A percentile compares a stretch with the other conserved stretches of the same genome.
Conservation (phyloP, 2,888 invertebrate genomes). For the Drosophila merina region DNA sequence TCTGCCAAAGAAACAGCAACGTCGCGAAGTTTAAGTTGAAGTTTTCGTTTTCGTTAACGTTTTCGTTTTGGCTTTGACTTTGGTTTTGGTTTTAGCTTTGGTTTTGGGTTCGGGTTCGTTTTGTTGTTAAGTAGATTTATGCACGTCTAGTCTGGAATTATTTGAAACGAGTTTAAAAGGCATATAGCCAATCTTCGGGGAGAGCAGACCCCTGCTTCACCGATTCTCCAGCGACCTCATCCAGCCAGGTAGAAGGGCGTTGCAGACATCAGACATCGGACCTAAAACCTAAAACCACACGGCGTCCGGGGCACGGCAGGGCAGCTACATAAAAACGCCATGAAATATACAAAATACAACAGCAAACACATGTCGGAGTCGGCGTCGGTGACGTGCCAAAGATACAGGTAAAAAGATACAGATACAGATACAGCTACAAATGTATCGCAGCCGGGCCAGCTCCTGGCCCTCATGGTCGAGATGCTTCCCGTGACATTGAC, state of each 20-base stretch:
- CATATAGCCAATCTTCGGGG: constrained; percentile 57
- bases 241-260: constrained; percentile 53
- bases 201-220: constrained; percentile 16
- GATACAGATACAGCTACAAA: constrained; percentile 70
- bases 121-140: constrained; percentile 77
- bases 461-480: constrained; percentile 16
- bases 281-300: constrained; percentile 65
- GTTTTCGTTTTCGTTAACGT: constrained; percentile 36
- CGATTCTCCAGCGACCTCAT: constrained; percentile 1
- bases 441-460: constrained; percentile 16
- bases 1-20: constrained; percentile 33
- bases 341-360: constrained; percentile 61
- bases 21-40: constrained; percentile 60
- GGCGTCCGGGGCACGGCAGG: constrained; percentile 19
- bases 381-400: constrained; percentile 64
- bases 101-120: constrained; percentile 27
- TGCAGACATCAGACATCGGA: constrained; percentile 48
- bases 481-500: constrained; percentile 60
- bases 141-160: constrained; percentile 77
- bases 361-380: constrained; percentile 69
- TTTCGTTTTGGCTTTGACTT: constrained; percentile 44
- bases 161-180: constrained; percentile 77
- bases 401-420: constrained; percentile 78
- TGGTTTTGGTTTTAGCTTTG: constrained; percentile 36
- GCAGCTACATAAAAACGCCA: constrained; percentile 65